Base-by-base conservation (phyloP, 2,888 invertebrate species). In the Eupeodes latifasciatus region DNA sequence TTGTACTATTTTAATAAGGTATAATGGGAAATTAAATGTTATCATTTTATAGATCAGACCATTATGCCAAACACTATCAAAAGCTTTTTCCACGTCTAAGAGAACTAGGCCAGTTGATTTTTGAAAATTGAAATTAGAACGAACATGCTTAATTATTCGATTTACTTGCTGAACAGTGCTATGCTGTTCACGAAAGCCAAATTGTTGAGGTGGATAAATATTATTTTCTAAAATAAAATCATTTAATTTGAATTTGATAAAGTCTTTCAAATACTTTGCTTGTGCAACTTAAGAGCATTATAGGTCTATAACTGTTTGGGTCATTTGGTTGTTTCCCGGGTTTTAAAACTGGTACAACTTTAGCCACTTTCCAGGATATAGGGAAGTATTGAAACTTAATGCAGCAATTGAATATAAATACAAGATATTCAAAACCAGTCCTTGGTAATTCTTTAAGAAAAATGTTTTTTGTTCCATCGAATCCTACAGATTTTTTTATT, bases 371-470 rank as follows among this genome's bases (percentile, higher is more conserved):
- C 47, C 47, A 47, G 47, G 47, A 47, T 10, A 10, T 47, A 6
- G 47, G 47, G 11, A 47, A 47, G 47, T 11, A 47, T 47, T 47
- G 11, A 47, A 47, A 9, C 9, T 47, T 47, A 47, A 47, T 47
- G 47, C 47, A 47, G 47, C 47, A 9, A 47, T 47, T 47, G 47
- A 47, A 47, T 47, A 47, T 47, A 47, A 47, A 47, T 4, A 57
- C 5, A 10, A 57, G 55, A 10, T 57, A 57, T 16, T 57, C 27
- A 27, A 57, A 6, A 19, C 55, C 55, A 57, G 6, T 34, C 12
- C 36, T 61, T 5, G 61, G 61, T 61, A 61, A 14, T 61, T 61
- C 1, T 36, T 61, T 61, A 3, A 61, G 61, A 34, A 61, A 61
- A 12, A 61, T 11, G 12, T 61, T 61, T 61, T 61, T 61, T 2